A percentile compares a stretch with the other conserved stretches of the same genome.
These are phyloP conservation scores for Herminia tarsipennalis DNA, from an alignment of 2,888 invertebrate species.

Conservation along the genomic window DNA sequence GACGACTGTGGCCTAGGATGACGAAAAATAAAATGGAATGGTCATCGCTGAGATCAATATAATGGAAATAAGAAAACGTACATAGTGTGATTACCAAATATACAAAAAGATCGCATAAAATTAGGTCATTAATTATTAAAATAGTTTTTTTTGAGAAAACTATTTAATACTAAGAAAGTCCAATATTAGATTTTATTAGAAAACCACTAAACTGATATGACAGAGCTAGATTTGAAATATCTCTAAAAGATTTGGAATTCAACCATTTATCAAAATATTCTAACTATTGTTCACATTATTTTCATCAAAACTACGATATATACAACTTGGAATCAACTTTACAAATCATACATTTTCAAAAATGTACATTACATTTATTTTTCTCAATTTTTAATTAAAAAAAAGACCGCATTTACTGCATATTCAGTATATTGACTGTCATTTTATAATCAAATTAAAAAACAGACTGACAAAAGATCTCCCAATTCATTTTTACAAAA, in stretches of 20 bases:
- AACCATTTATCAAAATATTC: constrained; percentile 37
- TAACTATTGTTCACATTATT: constrained; percentile 30
- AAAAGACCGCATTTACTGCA: neutral
- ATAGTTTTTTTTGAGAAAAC: neutral
- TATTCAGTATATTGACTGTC: too few species aligned
- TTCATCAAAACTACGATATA: constrained; percentile 30
- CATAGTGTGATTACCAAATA: constrained; percentile 30
- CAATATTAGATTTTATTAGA: constrained; percentile 12
- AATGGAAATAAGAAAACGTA: constrained; percentile 23
- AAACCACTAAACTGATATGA: constrained; percentile 37
- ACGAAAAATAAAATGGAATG: constrained; percentile 28
- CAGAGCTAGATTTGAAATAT: constrained; percentile 25
- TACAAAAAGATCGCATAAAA: constrained; percentile 18
- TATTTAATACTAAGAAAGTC: neutral
- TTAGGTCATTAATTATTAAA: constrained; percentile 28
- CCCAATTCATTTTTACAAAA: too few species aligned
- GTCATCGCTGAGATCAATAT: constrained; percentile 43
- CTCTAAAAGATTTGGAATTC: constrained; percentile 20
- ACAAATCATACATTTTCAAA: neutral
- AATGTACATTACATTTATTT: constrained; percentile 4
- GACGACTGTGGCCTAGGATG: constrained; percentile 7
- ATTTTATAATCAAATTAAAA: too few species aligned
- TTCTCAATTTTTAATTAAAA: neutral
- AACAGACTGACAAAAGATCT: too few species aligned
- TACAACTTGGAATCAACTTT: constrained; percentile 5